Evolutionary conservation across 1,140 invertebrate genomes (phyloP).

Genomic region (Bombus pascuorum): DNA sequence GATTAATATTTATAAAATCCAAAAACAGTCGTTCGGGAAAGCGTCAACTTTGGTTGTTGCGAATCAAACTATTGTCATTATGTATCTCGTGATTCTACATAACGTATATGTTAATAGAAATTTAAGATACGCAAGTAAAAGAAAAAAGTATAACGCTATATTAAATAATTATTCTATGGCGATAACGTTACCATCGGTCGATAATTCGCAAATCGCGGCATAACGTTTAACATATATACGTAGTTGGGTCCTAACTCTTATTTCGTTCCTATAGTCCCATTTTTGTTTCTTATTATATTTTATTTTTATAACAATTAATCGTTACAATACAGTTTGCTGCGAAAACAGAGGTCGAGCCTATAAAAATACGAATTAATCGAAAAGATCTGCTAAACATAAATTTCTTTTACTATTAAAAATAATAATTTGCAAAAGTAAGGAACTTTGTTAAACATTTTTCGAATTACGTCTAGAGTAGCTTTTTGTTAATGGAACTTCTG

Average conservation of each 20-base stretch:
- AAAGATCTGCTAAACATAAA: neutral
- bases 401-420: neutral
- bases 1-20: too few relatives aligned
- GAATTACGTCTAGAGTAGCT: neutral
- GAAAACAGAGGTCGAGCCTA: neutral
- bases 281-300: neutral
- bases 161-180: too few relatives aligned
- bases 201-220: neutral
- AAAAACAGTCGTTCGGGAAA: too few relatives aligned
- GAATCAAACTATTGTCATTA: too few relatives aligned
- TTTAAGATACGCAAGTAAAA: too few relatives aligned
- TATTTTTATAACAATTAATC: neutral
- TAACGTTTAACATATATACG: neutral
- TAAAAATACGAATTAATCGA: neutral
- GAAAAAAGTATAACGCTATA: too few relatives aligned
- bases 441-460: neutral
- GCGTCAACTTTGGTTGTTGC: too few relatives aligned
- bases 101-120: too few relatives aligned
- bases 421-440: neutral
- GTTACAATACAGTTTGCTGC: rapidly evolving
- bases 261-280: neutral
- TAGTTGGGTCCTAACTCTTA: neutral
- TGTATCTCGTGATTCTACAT: too few relatives aligned
- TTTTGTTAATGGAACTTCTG: neutral
- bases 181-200: neutral